phyloP scores from a whole-genome alignment of 2,797 vertebrate genomes.

The Orestias chungarensis region DNA sequence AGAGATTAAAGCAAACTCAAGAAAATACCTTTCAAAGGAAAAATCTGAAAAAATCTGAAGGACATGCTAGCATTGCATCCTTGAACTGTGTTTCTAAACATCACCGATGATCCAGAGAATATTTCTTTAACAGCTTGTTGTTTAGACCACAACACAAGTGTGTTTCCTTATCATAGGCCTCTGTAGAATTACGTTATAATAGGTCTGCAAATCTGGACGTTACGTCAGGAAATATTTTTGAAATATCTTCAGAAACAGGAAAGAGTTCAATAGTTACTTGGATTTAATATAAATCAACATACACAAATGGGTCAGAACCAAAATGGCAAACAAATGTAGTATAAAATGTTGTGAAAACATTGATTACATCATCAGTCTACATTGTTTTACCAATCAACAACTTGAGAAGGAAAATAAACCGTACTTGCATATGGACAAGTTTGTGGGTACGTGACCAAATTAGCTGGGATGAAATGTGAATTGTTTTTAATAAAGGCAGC shows the following conservation, averaged over 20 bases:
- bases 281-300: neutral
- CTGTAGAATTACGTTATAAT: neutral
- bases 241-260: neutral
- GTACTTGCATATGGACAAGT: neutral
- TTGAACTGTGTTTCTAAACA: neutral
- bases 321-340: neutral
- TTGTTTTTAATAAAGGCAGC: too few relatives aligned
- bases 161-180: neutral
- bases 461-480: too few relatives aligned
- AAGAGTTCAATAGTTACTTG: neutral
- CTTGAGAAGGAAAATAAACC: neutral
- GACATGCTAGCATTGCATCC: slow-evolving; percentile 3
- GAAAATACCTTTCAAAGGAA: too few relatives aligned
- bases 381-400: neutral
- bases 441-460: too few relatives aligned
- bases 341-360: neutral
- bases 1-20: neutral
- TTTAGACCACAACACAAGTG: slow-evolving; percentile 6
- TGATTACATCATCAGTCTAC: neutral
- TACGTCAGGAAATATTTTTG: neutral
- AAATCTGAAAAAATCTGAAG: too few relatives aligned
- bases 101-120: fast-evolving
- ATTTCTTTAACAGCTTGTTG: neutral
- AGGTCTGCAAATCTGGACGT: neutral
- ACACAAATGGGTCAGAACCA: neutral